Evolutionary conservation across 1,140 invertebrate species (phyloP).

Genomic region (Drosophila funebris): DNA sequence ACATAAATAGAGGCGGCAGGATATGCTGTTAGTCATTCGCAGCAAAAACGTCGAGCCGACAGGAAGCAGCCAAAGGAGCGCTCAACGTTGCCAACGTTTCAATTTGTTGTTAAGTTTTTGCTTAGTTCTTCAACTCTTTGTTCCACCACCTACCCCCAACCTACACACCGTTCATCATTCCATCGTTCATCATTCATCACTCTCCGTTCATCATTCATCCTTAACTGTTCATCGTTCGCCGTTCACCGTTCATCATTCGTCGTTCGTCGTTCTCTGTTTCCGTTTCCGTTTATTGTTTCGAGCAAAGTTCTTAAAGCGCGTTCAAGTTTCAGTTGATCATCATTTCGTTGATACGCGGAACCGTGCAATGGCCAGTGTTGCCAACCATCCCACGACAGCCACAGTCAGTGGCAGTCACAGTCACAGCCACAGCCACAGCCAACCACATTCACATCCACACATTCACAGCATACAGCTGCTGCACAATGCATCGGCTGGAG

Average conservation of each 20-base stretch:
- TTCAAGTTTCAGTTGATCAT: conserved; percentile 57
- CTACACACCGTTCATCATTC: not conserved
- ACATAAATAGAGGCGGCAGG: conserved; percentile 79
- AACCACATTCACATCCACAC: conserved; percentile 40
- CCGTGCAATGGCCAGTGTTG: conserved; percentile 59
- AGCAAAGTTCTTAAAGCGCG: conserved; percentile 43
- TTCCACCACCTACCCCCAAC: conserved; percentile 5
- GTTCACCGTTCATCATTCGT: conserved; percentile 23
- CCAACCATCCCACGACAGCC: not conserved
- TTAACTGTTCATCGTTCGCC: conserved; percentile 24
- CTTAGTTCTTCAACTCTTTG: conserved; percentile 61
- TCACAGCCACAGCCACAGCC: conserved; percentile 4
- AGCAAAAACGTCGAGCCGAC: conserved; percentile 82
- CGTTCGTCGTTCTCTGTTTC: conserved; percentile 35
- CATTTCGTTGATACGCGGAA: conserved; percentile 47
- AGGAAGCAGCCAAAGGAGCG: conserved; percentile 63
- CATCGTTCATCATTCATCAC: not conserved
- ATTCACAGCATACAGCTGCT: conserved; percentile 75
- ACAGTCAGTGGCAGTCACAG: not conserved
- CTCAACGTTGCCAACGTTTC: conserved; percentile 50
- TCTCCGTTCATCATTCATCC: conserved; percentile 9
- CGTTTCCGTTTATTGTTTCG: conserved; percentile 44
- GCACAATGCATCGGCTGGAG: conserved; percentile 53
- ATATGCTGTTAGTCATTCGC: conserved; percentile 79
- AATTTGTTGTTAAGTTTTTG: conserved; percentile 63